Base-by-base conservation (phyloP, 92 coral and sea anemone species). In the Phenganax subtilis region DNA sequence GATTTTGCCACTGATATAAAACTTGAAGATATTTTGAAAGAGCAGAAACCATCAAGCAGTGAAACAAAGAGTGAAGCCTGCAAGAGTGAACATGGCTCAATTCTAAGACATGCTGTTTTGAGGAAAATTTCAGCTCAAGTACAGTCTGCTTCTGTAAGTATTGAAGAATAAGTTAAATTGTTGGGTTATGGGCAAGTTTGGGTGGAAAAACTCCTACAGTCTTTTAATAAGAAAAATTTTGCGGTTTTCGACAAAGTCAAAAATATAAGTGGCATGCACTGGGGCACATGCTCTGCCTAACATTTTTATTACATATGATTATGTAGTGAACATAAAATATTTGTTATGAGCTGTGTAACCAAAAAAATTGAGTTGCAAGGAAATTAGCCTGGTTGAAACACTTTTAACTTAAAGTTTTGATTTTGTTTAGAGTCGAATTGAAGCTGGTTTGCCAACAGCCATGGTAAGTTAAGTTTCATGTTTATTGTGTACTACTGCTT, bases 391-490 rank as follows among this genome's bases (percentile, higher is more conserved):
- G 9, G 25, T 10, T 47, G 72, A 17, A 47, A 55, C 29, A 17
- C 28, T 51, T 29, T 75, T 20, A 52, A 78, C 6, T 28, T 3
- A 20, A 71, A 16, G 54, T 59, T 51, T 59, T 10, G 31, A 44
- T 14, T 77, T 57, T 71, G 47, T 75, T 5, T 67, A 93, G 97
- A 90, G 93, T 25, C 90, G 92, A 80, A 96, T 93, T 85, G 97
- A 93, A 89, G 97, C 97, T 47, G 97, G 97, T 6, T 86, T 93
- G 30, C 97, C 97, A 75, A 93, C 97, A 76, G 96, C 97, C 81
- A 82, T 93, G 97, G 97, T 93, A 70, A 51, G 55, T 10, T 47
- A 17, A 79, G 55, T 37, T 37, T 37, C 47, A 37, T 4, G 47
- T 37, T 37, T 37, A 37, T 4, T 37, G 1, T 37, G 1, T 37